Base-by-base conservation (phyloP, 2,888 invertebrate genomes). In the Cenopis cana region DNA sequence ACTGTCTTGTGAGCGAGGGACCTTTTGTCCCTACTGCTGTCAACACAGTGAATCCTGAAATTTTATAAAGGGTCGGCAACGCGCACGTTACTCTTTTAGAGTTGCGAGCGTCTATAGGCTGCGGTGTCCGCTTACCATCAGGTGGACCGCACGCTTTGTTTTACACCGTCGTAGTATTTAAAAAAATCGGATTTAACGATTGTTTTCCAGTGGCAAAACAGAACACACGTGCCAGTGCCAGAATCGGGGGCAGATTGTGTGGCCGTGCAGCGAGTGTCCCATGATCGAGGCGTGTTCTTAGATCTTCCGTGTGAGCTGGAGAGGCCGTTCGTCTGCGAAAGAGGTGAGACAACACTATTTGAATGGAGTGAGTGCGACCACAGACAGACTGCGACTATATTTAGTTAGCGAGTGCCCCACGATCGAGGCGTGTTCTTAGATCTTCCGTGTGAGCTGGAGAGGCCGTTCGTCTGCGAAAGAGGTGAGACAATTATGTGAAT, bases 241-340 rank as follows among this genome's bases (percentile, higher is more conserved):
- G 94, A 92, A 9, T 82, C 85, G 0, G 89, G 91, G 0, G 89
- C 94, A 0, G 86, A 93, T 80, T 94, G 94, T 78, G 89, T 94
- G 12, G 94, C 93, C 0, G 69, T 94, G 36, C 94, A 94, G 76
- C 75, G 94, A 10, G 90, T 91, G 0, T 81, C 82, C 52, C 94
- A 94, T 76, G 93, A 94, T 79, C 85, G 81, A 20, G 94, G 94
- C 0, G 93, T 94, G n/a, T 94, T 94, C 72, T 76, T 94, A 0
- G 94, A 94, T 78, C 83, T 94, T n/a, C 91, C 93, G 0, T 94
- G 94, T 73, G 77, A 85, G 0, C 74, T 94, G n/a, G 88, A 91
- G 38, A 79, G 94, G 54, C 87, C 94, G 0, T 94, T 94, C 54
- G 90, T 89, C 1, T 94, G 94, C 50, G 93, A 94, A 74, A 87